These are phyloP conservation scores for Neotoma lepida DNA, from an alignment of 2,113 vertebrate species.

Conservation along the genomic window DNA sequence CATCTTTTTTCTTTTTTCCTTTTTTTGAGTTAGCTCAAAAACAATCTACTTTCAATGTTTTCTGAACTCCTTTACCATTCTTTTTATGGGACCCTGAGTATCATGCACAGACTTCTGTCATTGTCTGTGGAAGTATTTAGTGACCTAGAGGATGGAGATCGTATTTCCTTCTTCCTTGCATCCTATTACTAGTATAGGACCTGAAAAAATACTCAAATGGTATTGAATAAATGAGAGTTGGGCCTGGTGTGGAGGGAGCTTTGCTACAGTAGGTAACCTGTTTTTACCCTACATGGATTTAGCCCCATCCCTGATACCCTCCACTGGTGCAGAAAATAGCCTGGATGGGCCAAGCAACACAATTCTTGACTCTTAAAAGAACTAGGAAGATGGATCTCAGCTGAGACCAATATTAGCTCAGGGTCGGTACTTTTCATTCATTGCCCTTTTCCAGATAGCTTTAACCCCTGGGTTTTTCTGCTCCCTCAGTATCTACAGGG, in stretches of 20 bases:
- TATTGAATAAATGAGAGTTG: background rate
- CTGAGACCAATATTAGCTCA: background rate
- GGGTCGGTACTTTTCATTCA: background rate
- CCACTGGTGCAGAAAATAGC: background rate
- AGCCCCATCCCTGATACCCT: background rate
- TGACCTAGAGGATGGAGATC: slow-evolving; percentile 14
- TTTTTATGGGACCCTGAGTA: background rate
- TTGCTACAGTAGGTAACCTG: background rate
- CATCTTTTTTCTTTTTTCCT: background rate
- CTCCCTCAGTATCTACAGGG: background rate
- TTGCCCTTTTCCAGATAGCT: background rate
- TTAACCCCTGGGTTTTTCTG: slow-evolving; percentile 5
- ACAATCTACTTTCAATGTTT: slow-evolving; percentile 34
- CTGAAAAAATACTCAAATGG: slow-evolving; percentile 31
- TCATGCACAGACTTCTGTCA: background rate
- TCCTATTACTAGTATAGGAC: background rate
- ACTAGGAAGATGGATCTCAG: background rate
- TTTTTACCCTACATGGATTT: slow-evolving; percentile 40
- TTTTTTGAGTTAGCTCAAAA: background rate
- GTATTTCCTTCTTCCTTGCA: slow-evolving; percentile 54
- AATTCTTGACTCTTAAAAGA: slow-evolving; percentile 16
- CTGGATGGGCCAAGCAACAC: background rate
- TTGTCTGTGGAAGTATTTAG: background rate
- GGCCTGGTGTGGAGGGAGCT: background rate
- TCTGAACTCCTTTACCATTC: background rate